Evolutionary conservation across 2,797 vertebrate species (phyloP), one percentile per base, ranked within the genome.

Genomic region (Xenentodon cancila): DNA sequence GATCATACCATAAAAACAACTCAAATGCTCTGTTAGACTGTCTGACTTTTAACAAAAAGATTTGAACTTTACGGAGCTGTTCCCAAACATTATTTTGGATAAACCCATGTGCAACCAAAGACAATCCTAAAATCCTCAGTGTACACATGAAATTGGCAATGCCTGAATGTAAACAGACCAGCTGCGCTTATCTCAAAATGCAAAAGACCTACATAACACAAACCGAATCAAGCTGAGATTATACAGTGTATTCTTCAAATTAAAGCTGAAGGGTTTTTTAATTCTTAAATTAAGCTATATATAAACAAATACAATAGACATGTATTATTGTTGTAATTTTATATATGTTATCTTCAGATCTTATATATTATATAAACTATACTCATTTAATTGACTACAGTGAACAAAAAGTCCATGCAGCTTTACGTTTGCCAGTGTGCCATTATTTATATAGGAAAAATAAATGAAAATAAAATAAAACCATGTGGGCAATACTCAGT

Each of bases 101-200:
- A 75, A 75, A 79, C 9, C n/a, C 16, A 32, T 48, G 51, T 50
- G 66, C 47, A 74, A 73, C 46, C 79, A 54, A 55, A 73, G 37
- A 25, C 51, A 42, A 45, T 19, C 37, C 15, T 9, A 0, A 77
- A 84, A 75, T 77, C 68, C 68, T 59, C 15, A 81, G 49, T 1
- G 46, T 44, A 79, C 66, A 81, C 68, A 86, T 42, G 53, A 67
- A 63, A 49, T 58, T 45, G 58, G 50, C 44, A 30, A 43, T 4
- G 27, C 68, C 46, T 68, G 47, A 84, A 51, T 44, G 15, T 61
- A 47, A 60, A 43, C 66, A 57, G 17, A 54, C 67, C 52, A 63
- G 19, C 47, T 27, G 5, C 67, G 53, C 7, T 40, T 45, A 77
- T 75, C 73, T 32, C 18, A 53, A 34, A 32, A 54, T 66, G 57